Conservation (phyloP, 92 coral and sea anemone species). For the Parazoanthus swiftii region DNA sequence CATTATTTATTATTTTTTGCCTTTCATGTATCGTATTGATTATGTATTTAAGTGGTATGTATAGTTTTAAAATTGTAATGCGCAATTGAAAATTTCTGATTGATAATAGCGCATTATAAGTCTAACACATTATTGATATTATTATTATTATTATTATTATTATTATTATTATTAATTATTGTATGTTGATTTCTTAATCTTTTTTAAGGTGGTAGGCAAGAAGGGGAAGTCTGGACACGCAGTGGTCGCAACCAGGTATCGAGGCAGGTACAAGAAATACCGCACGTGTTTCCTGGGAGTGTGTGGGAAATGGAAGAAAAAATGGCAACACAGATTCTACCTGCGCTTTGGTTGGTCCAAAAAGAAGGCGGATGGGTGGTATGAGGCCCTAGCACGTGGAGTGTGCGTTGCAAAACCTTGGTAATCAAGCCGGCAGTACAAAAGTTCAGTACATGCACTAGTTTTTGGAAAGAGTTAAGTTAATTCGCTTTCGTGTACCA, state of each 20-base stretch:
- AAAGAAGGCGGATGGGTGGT: background rate
- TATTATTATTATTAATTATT: too few relatives aligned
- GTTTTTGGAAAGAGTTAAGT: too few relatives aligned
- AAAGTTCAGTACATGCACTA: background rate
- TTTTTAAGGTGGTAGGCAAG: background rate
- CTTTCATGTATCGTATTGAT: too few relatives aligned
- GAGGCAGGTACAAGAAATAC: slow-evolving; percentile 8
- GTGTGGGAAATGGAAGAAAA: slow-evolving; percentile 8
- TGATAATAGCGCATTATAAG: too few relatives aligned
- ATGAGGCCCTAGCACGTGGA: background rate
- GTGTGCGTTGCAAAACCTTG: slow-evolving; percentile 7
- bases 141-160: too few relatives aligned
- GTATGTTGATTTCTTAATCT: too few relatives aligned
- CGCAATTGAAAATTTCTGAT: too few relatives aligned
- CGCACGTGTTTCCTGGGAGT: background rate
- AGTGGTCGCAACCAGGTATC: slow-evolving; percentile 4
- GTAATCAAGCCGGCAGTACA: background rate
- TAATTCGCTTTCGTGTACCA: too few relatives aligned
- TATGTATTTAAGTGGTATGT: too few relatives aligned
- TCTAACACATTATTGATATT: too few relatives aligned
- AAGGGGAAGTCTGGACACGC: slow-evolving; percentile 5
- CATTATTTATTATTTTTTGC: too few relatives aligned
- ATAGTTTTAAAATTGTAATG: too few relatives aligned
- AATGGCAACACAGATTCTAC: slow-evolving; percentile 11
- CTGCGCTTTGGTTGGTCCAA: slow-evolving; percentile 2